Conservation (phyloP, 2,888 invertebrate species). For the Polietes domitor region DNA sequence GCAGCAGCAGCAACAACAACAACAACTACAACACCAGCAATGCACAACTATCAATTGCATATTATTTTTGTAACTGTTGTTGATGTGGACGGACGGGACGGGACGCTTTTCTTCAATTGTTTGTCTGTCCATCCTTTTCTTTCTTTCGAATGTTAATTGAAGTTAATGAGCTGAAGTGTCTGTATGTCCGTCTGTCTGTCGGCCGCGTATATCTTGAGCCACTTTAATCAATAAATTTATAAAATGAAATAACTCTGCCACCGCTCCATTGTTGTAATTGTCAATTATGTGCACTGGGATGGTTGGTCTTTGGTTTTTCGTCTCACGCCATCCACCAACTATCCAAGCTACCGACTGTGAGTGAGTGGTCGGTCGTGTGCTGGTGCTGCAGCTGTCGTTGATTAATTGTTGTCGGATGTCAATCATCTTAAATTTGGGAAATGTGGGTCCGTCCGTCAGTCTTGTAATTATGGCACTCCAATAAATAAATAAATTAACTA, state of each 20-base stretch:
- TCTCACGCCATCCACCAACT: not conserved
- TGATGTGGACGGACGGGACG: too few species aligned
- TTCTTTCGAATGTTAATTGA: slow-evolving; percentile 52
- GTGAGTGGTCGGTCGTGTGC: not conserved
- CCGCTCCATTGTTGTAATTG: not conserved
- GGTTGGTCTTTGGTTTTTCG: not conserved
- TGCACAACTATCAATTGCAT: slow-evolving; percentile 51
- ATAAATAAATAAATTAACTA: not conserved
- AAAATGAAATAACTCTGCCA: slow-evolving; percentile 19
- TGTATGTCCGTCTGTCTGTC: slow-evolving; percentile 13
- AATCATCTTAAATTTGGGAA: not conserved
- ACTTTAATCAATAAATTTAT: slow-evolving; percentile 45
- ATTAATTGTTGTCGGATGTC: slow-evolving; percentile 46
- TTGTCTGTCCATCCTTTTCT: slow-evolving; percentile 16
- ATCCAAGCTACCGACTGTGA: too few species aligned
- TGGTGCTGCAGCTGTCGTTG: slow-evolving; percentile 46
- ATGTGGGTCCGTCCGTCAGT: not conserved
- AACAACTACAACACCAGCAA: not conserved
- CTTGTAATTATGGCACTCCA: slow-evolving; percentile 16
- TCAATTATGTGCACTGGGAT: not conserved
- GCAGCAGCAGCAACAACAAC: not conserved
- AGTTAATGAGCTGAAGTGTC: slow-evolving; percentile 57
- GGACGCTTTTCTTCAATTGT: too few species aligned
- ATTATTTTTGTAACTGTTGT: slow-evolving; percentile 2
- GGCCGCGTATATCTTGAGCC: slow-evolving; percentile 33